Base-by-base conservation (phyloP, 2,113 vertebrate genomes). In the Gallinago media region DNA sequence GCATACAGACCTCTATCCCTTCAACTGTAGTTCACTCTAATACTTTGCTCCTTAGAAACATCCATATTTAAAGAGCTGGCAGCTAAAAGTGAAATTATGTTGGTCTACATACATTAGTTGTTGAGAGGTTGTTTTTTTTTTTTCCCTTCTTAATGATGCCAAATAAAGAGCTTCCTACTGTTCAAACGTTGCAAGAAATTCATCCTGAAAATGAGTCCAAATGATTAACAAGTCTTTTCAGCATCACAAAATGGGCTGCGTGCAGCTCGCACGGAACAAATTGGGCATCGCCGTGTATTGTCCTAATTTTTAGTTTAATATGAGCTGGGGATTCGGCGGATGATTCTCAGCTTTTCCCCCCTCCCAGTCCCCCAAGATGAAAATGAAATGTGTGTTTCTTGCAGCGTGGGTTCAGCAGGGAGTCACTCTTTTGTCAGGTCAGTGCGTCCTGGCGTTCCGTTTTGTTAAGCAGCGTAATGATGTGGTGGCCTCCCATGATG, bases 391-490 rank as follows among this genome's bases (percentile, higher is more conserved):
- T 47, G 40, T 15, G 6, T 58, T 74, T 67, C 27, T 72, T 61
- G 54, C 27, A 23, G 75, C 31, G 14, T 2, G 38, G 74, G 85
- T 94, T 54, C 89, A 76, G 49, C 90, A 47, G 66, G 20, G 68
- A 92, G 77, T 52, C 5, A 1, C 88, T n/a, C 4, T 78, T 95
- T 90, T 85, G 83, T 92, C 84, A 82, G 94, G 66, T 91, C 84
- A 44, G 32, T 92, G 83, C 44, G n/a, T 96, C 25, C 55, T 26
- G 58, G 71, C 59, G 72, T 72, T 88, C 29, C 81, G 11, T 79
- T 89, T 92, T 96, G 71, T 89, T 96, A 80, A 94, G 72, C 79
- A 74, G 76, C 70, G 79, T 73, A 88, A 91, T 16, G 94, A 83
- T 68, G 65, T 9, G 18, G 42, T 58, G 17, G 78, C 89, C n/a